Conservation (phyloP, 2,888 invertebrate genomes). For the Melanophora roralis region DNA sequence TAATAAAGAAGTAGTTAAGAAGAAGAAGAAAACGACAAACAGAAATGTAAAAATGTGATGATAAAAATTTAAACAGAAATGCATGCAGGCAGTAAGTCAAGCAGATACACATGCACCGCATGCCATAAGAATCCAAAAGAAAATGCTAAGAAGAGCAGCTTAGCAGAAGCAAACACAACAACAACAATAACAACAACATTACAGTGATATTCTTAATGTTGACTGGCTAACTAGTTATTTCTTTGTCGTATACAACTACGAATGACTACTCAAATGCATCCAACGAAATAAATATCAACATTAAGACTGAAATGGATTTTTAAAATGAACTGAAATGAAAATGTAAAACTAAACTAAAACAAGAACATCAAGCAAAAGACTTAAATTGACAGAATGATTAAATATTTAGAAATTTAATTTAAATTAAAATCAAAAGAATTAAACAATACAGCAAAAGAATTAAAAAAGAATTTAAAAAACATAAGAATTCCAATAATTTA, state of each 20-base stretch:
- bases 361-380: conserved; percentile 37
- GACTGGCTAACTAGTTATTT: conserved; percentile 21
- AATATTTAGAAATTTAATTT: conserved; percentile 56
- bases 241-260: conserved; percentile 4
- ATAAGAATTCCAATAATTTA: conserved; percentile 27
- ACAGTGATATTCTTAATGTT: conserved; percentile 54
- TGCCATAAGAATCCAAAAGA: conserved; percentile 38
- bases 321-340: conserved; percentile 4
- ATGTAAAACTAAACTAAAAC: conserved; percentile 34
- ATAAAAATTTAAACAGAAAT: conserved; percentile 65
- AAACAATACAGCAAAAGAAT: too few relatives aligned
- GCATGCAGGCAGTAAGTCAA: conserved; percentile 63
- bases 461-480: neutral
- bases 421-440: conserved; percentile 38
- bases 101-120: conserved; percentile 61
- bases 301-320: conserved; percentile 34
- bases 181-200: neutral
- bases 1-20: too few relatives aligned
- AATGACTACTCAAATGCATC: conserved; percentile 41
- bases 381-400: conserved; percentile 58
- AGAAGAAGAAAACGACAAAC: conserved; percentile 28
- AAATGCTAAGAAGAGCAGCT: conserved; percentile 36
- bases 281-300: conserved; percentile 32
- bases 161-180: neutral
- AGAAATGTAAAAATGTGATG: conserved; percentile 61